These are phyloP conservation scores for Megaleporinus macrocephalus DNA, from an alignment of 2,113 vertebrate genomes.

Conservation along the genomic window DNA sequence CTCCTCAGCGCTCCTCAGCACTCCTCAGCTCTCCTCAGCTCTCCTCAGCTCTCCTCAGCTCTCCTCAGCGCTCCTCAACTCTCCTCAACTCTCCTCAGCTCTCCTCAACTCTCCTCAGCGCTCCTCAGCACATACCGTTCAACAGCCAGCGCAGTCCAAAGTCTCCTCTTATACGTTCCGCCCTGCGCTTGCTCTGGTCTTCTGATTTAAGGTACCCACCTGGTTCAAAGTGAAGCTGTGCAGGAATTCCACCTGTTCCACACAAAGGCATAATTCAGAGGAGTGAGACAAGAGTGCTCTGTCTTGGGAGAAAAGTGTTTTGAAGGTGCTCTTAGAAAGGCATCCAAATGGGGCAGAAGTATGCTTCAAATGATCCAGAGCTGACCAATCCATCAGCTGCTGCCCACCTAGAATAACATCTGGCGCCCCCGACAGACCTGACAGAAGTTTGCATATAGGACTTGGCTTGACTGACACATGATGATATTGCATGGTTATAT, in stretches of 20 bases:
- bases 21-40: not conserved
- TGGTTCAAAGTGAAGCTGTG: not conserved
- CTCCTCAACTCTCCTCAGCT: not conserved
- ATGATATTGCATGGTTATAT: not conserved
- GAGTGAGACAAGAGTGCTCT: not conserved
- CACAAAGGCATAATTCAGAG: not conserved
- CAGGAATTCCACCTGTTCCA: constrained; percentile 9
- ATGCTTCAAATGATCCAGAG: not conserved
- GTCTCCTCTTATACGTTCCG: not conserved
- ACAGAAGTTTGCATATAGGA: not conserved
- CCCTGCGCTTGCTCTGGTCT: not conserved
- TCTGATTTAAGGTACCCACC: too few species aligned
- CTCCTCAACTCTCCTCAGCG: too few species aligned
- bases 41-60: not conserved
- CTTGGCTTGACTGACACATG: not conserved
- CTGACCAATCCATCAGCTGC: not conserved
- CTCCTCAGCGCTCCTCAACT: not conserved
- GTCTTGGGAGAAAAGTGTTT: constrained; percentile 6
- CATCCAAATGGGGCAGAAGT: constrained; percentile 6
- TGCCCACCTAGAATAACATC: not conserved
- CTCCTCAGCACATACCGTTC: not conserved
- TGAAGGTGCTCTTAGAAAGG: constrained; percentile 6
- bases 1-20: not conserved
- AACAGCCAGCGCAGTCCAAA: not conserved
- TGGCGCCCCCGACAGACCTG: not conserved